Base-by-base conservation (phyloP, 1,140 invertebrate species). In the Trachymyrmex cornetzi region DNA sequence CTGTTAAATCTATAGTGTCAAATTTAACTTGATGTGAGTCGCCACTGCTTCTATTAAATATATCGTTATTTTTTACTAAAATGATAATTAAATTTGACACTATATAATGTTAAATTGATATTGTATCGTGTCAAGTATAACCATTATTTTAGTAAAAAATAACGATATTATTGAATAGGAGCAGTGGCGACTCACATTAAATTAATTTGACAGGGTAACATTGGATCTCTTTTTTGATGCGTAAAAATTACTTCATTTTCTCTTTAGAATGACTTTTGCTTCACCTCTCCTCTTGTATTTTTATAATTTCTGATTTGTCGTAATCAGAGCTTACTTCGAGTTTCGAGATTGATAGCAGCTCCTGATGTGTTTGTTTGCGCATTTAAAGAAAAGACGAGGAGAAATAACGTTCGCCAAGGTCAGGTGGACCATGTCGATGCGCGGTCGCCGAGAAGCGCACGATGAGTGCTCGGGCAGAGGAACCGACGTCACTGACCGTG, bases 401-500 rank as follows among this genome's bases (percentile, higher is more conserved):
- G n/a, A 81, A 81, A 50, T 84, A 63, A 63, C 55, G 24, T 75
- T 74, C 64, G 53, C 50, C 87, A 91, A 91, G 89, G 89, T 88
- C 87, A 84, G 82, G 72, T 77, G 67, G 55, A 30, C 57, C 81
- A 90, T 79, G 61, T 82, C 77, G 82, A 71, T 50, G 30, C 50
- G 34, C n/a, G 55, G 55, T n/a, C 55, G 19, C 19, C n/a, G 55
- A 6, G 55, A 22, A 22, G 55, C 55, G 7, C 7, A 57, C 82
- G 82, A 71, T 34, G 30, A 22, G 34, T 55, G 85, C 34, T 11
- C 30, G 44, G 16, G 48, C 34, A 27, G 38, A 59, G 64, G 86
- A 55, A 75, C 53, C 87, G 85, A 89, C 90, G 90, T 91, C 88
- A 91, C 90, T 91, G 88, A 91, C 89, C 90, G 89, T 86, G 67